phyloP scores from a whole-genome alignment of 2,888 invertebrate species.

The Uloborus plumipes region DNA sequence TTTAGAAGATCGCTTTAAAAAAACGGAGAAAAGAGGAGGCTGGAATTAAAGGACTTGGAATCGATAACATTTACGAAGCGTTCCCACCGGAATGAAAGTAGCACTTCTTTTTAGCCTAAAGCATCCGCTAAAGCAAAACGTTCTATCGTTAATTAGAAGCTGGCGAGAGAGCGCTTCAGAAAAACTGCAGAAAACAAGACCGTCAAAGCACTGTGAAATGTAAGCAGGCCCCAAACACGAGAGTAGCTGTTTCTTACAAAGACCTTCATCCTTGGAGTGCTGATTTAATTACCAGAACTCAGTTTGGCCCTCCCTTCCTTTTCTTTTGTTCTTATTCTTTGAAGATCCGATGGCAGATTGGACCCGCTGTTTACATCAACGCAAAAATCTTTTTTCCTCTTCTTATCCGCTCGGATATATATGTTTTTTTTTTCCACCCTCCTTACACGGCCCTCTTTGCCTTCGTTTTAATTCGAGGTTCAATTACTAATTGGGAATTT shows the following conservation, averaged over 20 bases:
- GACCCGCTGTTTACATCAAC: conserved; percentile 53
- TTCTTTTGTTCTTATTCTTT: conserved; percentile 59
- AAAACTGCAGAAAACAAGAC: conserved; percentile 61
- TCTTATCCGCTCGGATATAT: conserved; percentile 11
- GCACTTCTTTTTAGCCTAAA: conserved; percentile 55
- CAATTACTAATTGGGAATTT: conserved; percentile 64
- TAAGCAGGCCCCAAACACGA: conserved; percentile 52
- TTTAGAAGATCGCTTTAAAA: conserved; percentile 28
- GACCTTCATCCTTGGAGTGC: conserved; percentile 54
- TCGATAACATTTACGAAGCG: conserved; percentile 58
- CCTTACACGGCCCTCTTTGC: conserved; percentile 3
- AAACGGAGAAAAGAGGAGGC: conserved; percentile 14
- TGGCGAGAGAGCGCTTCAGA: conserved; percentile 32
- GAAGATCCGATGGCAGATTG: conserved; percentile 60
- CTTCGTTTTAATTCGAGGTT: conserved; percentile 61
- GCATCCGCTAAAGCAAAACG: conserved; percentile 51
- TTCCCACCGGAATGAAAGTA: conserved; percentile 44
- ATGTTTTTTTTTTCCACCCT: conserved; percentile 5
- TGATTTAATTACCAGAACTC: conserved; percentile 62
- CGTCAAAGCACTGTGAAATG: conserved; percentile 54
- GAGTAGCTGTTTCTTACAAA: conserved; percentile 56
- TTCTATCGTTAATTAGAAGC: conserved; percentile 45
- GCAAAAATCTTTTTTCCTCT: conserved; percentile 44
- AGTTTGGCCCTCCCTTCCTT: conserved; percentile 39
- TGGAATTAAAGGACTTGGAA: conserved; percentile 51